These are phyloP conservation scores for Conomelus anceps DNA, from an alignment of 2,888 invertebrate species.

Conservation along the genomic window DNA sequence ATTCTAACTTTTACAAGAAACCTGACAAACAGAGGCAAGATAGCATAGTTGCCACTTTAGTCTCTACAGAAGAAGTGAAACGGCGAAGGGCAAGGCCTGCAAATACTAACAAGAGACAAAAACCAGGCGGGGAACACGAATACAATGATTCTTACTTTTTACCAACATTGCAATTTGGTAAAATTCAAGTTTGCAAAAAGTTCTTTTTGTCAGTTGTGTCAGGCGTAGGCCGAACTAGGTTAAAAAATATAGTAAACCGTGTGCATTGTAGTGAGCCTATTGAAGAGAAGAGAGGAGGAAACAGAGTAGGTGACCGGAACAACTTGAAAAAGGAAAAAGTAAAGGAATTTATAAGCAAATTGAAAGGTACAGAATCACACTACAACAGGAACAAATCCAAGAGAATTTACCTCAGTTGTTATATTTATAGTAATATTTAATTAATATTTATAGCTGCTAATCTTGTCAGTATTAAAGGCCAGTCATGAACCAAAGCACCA, in stretches of 20 bases:
- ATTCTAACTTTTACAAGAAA: too few relatives aligned
- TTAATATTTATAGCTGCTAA: background rate
- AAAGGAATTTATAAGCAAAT: conserved; percentile 14
- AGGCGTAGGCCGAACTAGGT: conserved; percentile 9
- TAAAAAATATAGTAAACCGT: conserved; percentile 14
- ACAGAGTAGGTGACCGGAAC: conserved; percentile 7
- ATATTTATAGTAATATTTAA: too few relatives aligned
- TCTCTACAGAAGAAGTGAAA: conserved; percentile 9
- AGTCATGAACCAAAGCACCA: too few relatives aligned
- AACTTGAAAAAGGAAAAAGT: conserved; percentile 16
- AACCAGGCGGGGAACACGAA: conserved; percentile 1
- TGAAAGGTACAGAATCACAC: conserved; percentile 5
- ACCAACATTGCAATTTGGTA: conserved; percentile 16
- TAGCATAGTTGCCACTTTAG: conserved; percentile 8
- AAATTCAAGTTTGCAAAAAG: conserved; percentile 20
- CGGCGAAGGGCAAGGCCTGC: conserved; percentile 15
- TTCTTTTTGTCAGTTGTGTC: conserved; percentile 12
- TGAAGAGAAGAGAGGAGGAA: conserved; percentile 15
- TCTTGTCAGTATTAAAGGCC: too few relatives aligned
- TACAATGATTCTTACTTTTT: too few relatives aligned
- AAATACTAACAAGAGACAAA: conserved; percentile 18
- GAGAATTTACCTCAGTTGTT: background rate
- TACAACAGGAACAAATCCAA: conserved; percentile 8
- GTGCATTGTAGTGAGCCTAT: conserved; percentile 3
- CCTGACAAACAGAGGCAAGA: too few relatives aligned